phyloP scores from a whole-genome alignment of 2,113 vertebrate genomes.

The Pygoscelis adeliae region DNA sequence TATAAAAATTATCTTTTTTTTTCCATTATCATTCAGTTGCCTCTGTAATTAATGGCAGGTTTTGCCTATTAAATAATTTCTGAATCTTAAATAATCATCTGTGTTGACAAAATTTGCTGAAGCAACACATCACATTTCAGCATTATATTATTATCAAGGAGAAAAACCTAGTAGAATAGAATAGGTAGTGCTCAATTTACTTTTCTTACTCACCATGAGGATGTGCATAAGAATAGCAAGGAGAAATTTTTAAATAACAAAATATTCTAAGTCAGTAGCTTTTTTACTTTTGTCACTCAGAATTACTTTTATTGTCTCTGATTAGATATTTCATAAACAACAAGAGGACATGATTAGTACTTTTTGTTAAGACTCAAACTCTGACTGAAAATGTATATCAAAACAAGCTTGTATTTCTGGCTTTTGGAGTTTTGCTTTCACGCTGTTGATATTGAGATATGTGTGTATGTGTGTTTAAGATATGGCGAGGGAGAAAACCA shows the following conservation, averaged over 20 bases:
- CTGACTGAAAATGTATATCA: accelerated
- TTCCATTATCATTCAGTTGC: neutral
- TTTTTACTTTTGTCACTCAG: neutral
- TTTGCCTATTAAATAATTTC: neutral
- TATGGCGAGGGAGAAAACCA: neutral
- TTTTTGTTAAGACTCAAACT: neutral
- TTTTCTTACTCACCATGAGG: neutral
- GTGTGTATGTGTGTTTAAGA: neutral
- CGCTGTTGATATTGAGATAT: neutral
- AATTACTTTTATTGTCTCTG: neutral
- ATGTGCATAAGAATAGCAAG: neutral
- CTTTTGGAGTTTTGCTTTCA: neutral
- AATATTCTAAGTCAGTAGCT: neutral
- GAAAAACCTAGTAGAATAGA: neutral
- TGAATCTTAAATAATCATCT: neutral
- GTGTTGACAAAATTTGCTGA: neutral
- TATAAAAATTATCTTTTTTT: neutral
- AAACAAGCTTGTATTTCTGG: neutral
- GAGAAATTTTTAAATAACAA: neutral
- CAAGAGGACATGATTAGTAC: neutral
- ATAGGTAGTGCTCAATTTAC: neutral
- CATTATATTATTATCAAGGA: neutral
- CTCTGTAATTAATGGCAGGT: neutral
- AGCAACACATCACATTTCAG: neutral
- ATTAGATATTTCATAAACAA: neutral